A percentile compares a stretch with the other conserved stretches of the same genome.
These are phyloP conservation scores for Corvus moneduloides DNA, from an alignment of 2,113 vertebrate genomes.

Conservation along the genomic window DNA sequence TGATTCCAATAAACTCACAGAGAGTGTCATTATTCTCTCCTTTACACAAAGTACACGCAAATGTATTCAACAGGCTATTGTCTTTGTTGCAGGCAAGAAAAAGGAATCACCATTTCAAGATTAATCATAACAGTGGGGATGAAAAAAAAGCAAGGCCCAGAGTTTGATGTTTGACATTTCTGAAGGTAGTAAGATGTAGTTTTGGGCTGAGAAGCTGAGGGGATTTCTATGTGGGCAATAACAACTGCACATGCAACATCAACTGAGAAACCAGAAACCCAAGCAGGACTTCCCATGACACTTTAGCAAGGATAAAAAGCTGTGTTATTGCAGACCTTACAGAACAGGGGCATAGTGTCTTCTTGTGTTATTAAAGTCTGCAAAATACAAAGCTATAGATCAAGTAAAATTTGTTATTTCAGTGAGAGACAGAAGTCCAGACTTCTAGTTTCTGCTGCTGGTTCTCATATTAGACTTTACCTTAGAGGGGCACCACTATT, in stretches of 20 bases:
- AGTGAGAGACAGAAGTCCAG: not conserved
- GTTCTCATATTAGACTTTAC: not conserved
- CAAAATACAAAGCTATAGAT: not conserved
- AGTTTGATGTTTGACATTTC: not conserved
- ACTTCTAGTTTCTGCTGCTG: not conserved
- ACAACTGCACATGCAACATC: not conserved
- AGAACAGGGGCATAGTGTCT: not conserved
- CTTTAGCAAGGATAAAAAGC: not conserved
- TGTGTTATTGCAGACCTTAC: constrained; percentile 24
- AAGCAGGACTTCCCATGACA: not conserved
- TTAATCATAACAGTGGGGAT: not conserved
- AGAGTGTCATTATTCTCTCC: not conserved
- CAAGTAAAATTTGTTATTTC: not conserved
- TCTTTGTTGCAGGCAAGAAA: not conserved
- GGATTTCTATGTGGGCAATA: not conserved
- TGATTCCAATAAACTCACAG: not conserved
- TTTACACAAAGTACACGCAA: not conserved
- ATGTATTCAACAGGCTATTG: not conserved
- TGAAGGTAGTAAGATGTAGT: not conserved
- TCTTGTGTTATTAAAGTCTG: not conserved
- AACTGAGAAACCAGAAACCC: constrained; percentile 22
- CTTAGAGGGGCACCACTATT: not conserved
- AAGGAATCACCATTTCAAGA: not conserved
- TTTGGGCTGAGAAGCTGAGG: not conserved
- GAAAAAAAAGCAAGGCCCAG: not conserved